Conservation (phyloP, 2,888 invertebrate species). For the Steromphala cineraria region DNA sequence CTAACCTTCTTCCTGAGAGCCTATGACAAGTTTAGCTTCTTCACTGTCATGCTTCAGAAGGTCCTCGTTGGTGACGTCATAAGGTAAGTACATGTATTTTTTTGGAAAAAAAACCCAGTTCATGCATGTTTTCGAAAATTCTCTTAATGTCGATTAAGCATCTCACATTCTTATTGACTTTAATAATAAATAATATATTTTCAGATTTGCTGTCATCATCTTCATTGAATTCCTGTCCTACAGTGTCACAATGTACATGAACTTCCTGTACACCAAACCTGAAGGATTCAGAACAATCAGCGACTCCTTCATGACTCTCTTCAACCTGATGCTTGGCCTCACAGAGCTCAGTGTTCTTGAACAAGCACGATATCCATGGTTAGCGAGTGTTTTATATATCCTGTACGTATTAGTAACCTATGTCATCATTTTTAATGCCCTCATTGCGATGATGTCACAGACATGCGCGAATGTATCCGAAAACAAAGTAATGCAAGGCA, state of each 20-base stretch:
- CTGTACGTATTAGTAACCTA: slow-evolving; percentile 54
- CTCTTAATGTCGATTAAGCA: no score
- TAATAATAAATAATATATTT: not conserved
- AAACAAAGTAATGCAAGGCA: slow-evolving; percentile 54
- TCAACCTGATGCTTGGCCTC: slow-evolving; percentile 60
- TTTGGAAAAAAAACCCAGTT: no score
- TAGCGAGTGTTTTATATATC: slow-evolving; percentile 50
- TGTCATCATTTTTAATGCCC: slow-evolving; percentile 57
- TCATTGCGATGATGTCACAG: slow-evolving; percentile 66
- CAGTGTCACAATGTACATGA: slow-evolving; percentile 55
- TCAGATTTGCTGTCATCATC: slow-evolving; percentile 52
- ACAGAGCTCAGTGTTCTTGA: slow-evolving; percentile 38
- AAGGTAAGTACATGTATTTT: not conserved
- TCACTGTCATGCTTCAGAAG: slow-evolving; percentile 61
- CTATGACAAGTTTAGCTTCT: slow-evolving; percentile 56
- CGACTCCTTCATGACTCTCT: slow-evolving; percentile 52
- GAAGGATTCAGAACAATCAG: slow-evolving; percentile 46
- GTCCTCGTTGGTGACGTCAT: slow-evolving; percentile 32
- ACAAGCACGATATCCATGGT: slow-evolving; percentile 48
- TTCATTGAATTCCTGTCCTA: slow-evolving; percentile 52
- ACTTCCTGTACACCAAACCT: slow-evolving; percentile 44
- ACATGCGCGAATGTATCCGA: slow-evolving; percentile 54
- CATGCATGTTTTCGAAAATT: no score
- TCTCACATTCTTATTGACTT: no score
- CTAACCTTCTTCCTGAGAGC: slow-evolving; percentile 54